A percentile compares a stretch with the other conserved stretches of the same genome.
phyloP scores from a whole-genome alignment of 2,113 vertebrate species.

The Potamarius usumacintae region DNA sequence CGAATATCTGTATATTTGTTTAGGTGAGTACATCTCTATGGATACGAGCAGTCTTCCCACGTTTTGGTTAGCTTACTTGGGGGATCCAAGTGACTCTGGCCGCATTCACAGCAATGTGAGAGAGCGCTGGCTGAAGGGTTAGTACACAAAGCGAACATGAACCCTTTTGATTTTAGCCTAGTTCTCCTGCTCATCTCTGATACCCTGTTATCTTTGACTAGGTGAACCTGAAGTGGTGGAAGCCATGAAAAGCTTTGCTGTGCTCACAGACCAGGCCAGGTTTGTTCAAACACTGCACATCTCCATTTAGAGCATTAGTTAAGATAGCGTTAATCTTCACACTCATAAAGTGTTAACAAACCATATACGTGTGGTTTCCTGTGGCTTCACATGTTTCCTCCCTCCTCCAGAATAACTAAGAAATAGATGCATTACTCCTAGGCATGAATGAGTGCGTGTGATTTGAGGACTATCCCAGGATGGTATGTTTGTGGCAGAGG shows the following conservation, averaged over 20 bases:
- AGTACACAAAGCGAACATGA: not conserved
- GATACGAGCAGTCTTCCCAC: constrained; percentile 69
- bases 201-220: constrained; percentile 47
- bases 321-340: not conserved
- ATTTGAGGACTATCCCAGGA: not conserved
- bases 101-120: constrained; percentile 79
- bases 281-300: constrained; percentile 50
- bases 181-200: not conserved
- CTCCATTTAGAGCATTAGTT: not conserved
- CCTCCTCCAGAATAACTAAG: not conserved
- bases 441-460: not conserved
- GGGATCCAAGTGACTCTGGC: constrained; percentile 81
- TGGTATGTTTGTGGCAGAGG: not conserved
- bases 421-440: not conserved
- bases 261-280: constrained; percentile 78
- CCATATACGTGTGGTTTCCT: not conserved
- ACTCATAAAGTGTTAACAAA: not conserved
- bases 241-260: constrained; percentile 77
- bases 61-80: constrained; percentile 79
- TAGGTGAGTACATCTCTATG: constrained; percentile 74
- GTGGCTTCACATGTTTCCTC: not conserved
- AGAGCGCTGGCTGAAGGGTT: constrained; percentile 79
- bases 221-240: constrained; percentile 73
- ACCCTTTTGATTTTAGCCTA: not conserved
- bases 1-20: constrained; percentile 9